Evolutionary conservation across 1,140 invertebrate genomes (phyloP), one percentile per base, ranked within the genome.

Genomic region (Formica exsecta): DNA sequence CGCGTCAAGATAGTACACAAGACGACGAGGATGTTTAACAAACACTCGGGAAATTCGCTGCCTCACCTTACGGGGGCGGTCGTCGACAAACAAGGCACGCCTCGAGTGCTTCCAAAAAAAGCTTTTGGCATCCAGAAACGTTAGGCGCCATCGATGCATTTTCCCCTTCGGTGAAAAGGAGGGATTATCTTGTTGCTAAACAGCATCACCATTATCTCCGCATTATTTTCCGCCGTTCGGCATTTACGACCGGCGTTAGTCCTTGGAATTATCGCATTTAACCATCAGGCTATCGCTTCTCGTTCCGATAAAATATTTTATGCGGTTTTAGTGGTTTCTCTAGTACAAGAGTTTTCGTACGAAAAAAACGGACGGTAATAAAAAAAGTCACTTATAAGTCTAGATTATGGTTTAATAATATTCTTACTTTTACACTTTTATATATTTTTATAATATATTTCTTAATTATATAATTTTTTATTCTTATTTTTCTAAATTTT

Each of bases 11-110:
- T 59, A 79, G 73, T 54, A 76, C 61, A 75, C 73, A 51, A 64
- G 70, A 11, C 85, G 61, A 74, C 84, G 61, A 89, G 89, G 86
- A 89, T 91, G 90, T 91, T 91, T 91, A 91, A 87, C 89, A 91
- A 91, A 91, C 90, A 91, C 90, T 91, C 73, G 64, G 86, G 51
- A 91, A 91, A 91, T 91, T 91, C 90, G 90, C 90, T 91, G 90
- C 90, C 91, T 91, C 90, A 89, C 85, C 87, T 91, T 89, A 86
- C 75, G 59, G 79, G 13, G 68, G 54, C 32, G 85, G 57, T 81
- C 68, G 88, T 91, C 64, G 85, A 85, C 90, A 91, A 91, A 91
- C 90, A 89, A 87, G 88, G 64, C 59, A 29, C 76, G 80, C 57
- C 85, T 89, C 87, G 90, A 91, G 85, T 71, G 80, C 25, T 86